Conservation (phyloP, 2,888 invertebrate species). For the Alcis repandata region DNA sequence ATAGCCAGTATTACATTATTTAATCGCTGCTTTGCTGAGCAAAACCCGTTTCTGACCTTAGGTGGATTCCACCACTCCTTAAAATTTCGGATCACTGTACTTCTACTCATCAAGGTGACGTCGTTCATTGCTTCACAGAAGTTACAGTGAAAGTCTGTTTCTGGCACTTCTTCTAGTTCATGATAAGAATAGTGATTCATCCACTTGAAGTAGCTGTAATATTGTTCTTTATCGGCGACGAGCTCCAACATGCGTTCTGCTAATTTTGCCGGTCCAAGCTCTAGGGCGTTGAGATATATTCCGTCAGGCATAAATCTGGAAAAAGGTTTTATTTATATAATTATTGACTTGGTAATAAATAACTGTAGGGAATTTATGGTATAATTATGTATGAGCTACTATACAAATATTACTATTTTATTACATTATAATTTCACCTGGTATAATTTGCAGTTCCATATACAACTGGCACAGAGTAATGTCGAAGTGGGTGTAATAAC, state of each 20-base stretch:
- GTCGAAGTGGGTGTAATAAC: constrained; percentile 60
- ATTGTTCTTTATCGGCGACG: constrained; percentile 48
- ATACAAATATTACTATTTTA: no score
- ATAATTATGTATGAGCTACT: no score
- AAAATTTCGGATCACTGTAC: constrained; percentile 41
- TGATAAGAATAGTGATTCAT: constrained; percentile 55
- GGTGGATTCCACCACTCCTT: constrained; percentile 52
- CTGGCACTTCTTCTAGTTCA: constrained; percentile 43
- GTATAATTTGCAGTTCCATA: constrained; percentile 73
- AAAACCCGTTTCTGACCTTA: constrained; percentile 27
- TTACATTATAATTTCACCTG: constrained; percentile 57
- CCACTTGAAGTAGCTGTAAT: constrained; percentile 56
- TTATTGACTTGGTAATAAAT: no score
- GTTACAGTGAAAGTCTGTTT: constrained; percentile 55
- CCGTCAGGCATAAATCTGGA: constrained; percentile 60
- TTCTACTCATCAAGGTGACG: constrained; percentile 28
- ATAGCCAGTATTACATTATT: no score
- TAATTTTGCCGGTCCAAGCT: constrained; percentile 43
- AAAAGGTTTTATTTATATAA: constrained; percentile 3
- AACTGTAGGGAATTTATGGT: no score
- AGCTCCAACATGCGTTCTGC: constrained; percentile 52
- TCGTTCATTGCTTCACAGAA: constrained; percentile 54
- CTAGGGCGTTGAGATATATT: constrained; percentile 52
- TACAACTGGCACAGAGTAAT: constrained; percentile 68
- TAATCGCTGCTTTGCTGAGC: constrained; percentile 28